Base-by-base conservation (phyloP, 2,797 vertebrate genomes). In the Oreonectes daqikongensis region DNA sequence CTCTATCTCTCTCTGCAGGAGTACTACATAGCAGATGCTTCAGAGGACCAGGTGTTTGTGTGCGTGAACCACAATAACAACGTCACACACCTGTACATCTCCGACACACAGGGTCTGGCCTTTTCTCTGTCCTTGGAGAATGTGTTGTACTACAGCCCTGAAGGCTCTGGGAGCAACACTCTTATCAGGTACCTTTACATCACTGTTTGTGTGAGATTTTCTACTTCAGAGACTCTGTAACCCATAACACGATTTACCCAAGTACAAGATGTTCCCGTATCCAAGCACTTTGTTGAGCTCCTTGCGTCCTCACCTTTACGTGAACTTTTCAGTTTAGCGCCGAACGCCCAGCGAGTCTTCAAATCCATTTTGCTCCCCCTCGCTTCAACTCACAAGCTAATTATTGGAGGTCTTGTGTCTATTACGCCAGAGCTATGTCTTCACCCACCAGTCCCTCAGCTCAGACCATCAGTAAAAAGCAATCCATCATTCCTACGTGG, bases 41-140 rank as follows among this genome's bases (percentile, higher is more conserved):
- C 95, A 0, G 98, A 99, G 87, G 98, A 99, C 82, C 96, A 99
- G 82, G 98, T 99, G 87, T 99, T 99, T 18, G 98, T 97, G 75
- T 99, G 97, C 0, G 97, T 99, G 87, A 97, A 95, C 85, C 96
- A 98, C 18, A 89, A 92, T 60, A 94, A 96, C 93, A 98, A 96
- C 82, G 86, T 92, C 22, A 99, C 96, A 38, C 95, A 98, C 86
- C 90, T 99, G 50, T 98, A 99, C 90, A 99, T 99, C 92, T 99
- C 98, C 0, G 98, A 99, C 90, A 94, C 94, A 0, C 95, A 98
- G 77, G 96, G 98, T 8, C 89, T 99, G 35, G 92, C 94, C 72
- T 99, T 98, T 86, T 98, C 97, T 0, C 90, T 99, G 82, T 98
- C 97, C 0, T 83, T 99, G 82, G 96, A 98, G 85, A 98, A 97